Base-by-base conservation (phyloP, 2,113 vertebrate species). In the Lucifuga dentata region DNA sequence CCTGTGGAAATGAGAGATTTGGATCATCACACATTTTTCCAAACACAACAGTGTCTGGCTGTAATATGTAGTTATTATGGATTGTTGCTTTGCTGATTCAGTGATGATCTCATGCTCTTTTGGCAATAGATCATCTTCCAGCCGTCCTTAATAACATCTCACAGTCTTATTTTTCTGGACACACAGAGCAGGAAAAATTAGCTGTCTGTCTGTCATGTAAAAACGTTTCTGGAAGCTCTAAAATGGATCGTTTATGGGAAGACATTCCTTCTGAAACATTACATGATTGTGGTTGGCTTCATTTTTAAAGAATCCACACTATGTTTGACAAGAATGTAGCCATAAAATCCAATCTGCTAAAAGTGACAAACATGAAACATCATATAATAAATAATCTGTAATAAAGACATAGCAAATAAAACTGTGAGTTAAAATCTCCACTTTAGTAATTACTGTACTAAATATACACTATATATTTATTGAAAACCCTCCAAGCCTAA, bases 91-190 rank as follows among this genome's bases (percentile, higher is more conserved):
- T 76, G 71, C 80, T 89, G 78, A 81, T 87, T 85, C 75, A 78
- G 81, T 50, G 71, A 71, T 88, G 87, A 90, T 51, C 84, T 90
- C 83, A 82, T 78, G 59, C 63, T 78, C 46, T 11, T 83, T 56
- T 83, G 83, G 81, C 73, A 79, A 58, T 9, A 60, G 45, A 88
- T 57, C 56, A 78, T 85, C 79, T 80, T 75, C 59, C 45, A 68
- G 44, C 3, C 19, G 46, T 68, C 67, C 56, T 77, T 59, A 86
- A 80, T 44, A 21, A 50, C 72, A 73, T 85, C 80, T 88, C 80
- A 43, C 35, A 61, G 82, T 87, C 41, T 16, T 64, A 44, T 80
- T 86, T 81, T 76, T 78, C 52, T 82, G 63, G 78, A 82, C 68
- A 63, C 36, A 11, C 12, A 41, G 63, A 52, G 78, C 53, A 12